Percentiles rank a stretch among this genome's conserved stretches.
Conservation (phyloP, 2,888 invertebrate species). For the Thereva unica region DNA sequence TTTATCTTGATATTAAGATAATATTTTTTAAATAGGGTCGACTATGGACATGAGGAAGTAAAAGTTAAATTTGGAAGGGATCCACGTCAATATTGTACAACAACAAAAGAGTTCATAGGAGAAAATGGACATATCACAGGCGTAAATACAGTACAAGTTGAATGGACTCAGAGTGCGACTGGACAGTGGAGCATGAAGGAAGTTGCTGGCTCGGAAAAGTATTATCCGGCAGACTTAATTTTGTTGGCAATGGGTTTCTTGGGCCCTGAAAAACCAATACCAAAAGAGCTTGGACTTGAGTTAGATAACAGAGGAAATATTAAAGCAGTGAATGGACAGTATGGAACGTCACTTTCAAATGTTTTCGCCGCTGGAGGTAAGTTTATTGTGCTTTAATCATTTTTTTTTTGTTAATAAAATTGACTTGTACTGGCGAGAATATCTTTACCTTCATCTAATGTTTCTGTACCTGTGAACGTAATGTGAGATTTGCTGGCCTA, state of each 20-base stretch:
- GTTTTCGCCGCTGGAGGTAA: slow-evolving; percentile 96
- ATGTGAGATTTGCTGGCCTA: no score
- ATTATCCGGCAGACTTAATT: slow-evolving; percentile 86
- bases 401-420: no score
- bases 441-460: no score
- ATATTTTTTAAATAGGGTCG: slow-evolving; percentile 65
- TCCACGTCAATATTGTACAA: slow-evolving; percentile 89
- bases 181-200: slow-evolving; percentile 96
- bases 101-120: slow-evolving; percentile 93
- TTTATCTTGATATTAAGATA: background rate
- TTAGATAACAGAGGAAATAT: slow-evolving; percentile 93
- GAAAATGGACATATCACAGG: slow-evolving; percentile 89
- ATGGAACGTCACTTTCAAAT: slow-evolving; percentile 77
- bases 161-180: slow-evolving; percentile 88
- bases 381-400: no score
- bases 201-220: slow-evolving; percentile 75
- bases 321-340: slow-evolving; percentile 76
- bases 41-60: slow-evolving; percentile 98
- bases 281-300: slow-evolving; percentile 77
- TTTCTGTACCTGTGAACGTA: no score
- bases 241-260: slow-evolving; percentile 98
- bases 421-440: no score
- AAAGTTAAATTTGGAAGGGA: slow-evolving; percentile 88
- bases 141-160: slow-evolving; percentile 86
- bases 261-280: slow-evolving; percentile 89